Base-by-base conservation (phyloP, 1,140 invertebrate genomes). In the Trachymyrmex septentrionalis region DNA sequence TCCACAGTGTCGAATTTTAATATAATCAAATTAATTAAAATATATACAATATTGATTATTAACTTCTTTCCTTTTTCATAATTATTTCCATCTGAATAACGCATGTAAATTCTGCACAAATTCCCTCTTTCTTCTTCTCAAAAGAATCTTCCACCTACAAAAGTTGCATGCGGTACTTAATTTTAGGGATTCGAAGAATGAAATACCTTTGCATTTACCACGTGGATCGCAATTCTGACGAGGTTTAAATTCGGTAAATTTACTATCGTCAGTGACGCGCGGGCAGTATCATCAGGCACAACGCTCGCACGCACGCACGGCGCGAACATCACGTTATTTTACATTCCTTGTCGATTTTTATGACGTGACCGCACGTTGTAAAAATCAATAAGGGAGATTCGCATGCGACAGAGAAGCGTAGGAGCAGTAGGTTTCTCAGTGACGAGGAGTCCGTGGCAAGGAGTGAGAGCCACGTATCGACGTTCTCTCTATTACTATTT, bases 371-470 rank as follows among this genome's bases (percentile, higher is more conserved):
- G 63, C 55, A 24, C 72, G 89, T 81, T 88, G 89, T 91, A 90
- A 91, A 91, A 91, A 90, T 91, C 89, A 87, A 90, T 90, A 88
- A 77, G 75, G 59, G 82, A 77, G 73, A 72, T 87, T 85, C 80
- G 50, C 81, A 75, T 81, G 48, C 55, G 64, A 30, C 57, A 50
- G 59, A 66, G 71, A 82, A 57, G 77, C 64, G 66, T 72, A 66
- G 76, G 34, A 66, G 38, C 85, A 19, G 69, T 38, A 57, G 69
- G 59, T 69, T 67, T 44, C 75, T 12, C 69, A 59, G 9, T 44
- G 38, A 34, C 59, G 24, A 21, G 21, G 21, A 48, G 59, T 66
- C 19, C 19, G 7, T 34, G 21, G 44, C 16, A 12, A 3, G 21
- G 24, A 63, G n/a, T 7, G 34, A 73, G 71, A 82, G 16, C 10